These are phyloP conservation scores for Euspilapteryx auroguttella DNA, from an alignment of 2,888 invertebrate genomes.

Conservation along the genomic window DNA sequence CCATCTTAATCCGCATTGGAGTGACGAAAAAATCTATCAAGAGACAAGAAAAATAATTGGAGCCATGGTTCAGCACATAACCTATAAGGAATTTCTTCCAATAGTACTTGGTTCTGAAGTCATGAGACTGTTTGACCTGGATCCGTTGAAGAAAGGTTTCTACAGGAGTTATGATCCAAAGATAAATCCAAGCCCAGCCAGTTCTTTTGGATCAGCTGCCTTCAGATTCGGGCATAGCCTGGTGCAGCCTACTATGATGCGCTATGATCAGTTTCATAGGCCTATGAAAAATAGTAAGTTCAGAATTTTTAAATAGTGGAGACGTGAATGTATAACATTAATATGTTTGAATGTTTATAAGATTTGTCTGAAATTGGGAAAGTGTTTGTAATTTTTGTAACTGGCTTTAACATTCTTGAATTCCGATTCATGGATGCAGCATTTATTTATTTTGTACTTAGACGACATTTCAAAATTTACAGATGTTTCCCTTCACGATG, in stretches of 20 bases:
- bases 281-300: slow-evolving; percentile 72
- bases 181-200: slow-evolving; percentile 74
- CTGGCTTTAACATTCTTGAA: no score
- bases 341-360: no score
- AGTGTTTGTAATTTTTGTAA: no score
- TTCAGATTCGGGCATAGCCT: slow-evolving; percentile 87
- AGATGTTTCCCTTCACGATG: slow-evolving; percentile 83
- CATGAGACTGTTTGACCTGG: slow-evolving; percentile 73
- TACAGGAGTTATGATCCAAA: slow-evolving; percentile 70
- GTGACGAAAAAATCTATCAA: slow-evolving; percentile 84
- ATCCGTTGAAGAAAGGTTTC: slow-evolving; percentile 67
- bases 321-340: no score
- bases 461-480: no score
- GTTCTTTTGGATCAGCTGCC: slow-evolving; percentile 80
- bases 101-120: slow-evolving; percentile 78
- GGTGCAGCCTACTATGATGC: slow-evolving; percentile 76
- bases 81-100: slow-evolving; percentile 81
- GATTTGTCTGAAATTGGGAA: no score
- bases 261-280: slow-evolving; percentile 71
- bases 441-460: no score
- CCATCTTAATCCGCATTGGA: slow-evolving; percentile 82
- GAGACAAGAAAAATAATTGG: slow-evolving; percentile 82
- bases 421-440: no score
- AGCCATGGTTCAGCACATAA: slow-evolving; percentile 82
- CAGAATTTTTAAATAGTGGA: no score